Percentiles rank a stretch among this genome's conserved stretches.
phyloP scores from a whole-genome alignment of 2,797 vertebrate genomes.

The Alca torda region DNA sequence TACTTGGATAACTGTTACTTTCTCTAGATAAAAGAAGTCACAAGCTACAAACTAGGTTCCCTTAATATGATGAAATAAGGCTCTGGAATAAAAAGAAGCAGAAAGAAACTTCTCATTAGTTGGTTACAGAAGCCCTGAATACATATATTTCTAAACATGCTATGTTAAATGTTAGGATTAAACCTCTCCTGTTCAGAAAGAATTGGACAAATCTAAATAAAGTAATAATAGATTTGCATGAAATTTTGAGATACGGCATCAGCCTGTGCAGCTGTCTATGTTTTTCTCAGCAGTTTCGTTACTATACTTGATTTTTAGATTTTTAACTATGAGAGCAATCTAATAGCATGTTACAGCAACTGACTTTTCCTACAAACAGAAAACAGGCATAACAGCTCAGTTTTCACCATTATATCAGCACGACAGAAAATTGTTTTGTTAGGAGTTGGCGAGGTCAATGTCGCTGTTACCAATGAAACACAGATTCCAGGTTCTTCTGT shows the following conservation, averaged over 20 bases:
- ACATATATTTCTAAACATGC: neutral
- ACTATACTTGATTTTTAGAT: neutral
- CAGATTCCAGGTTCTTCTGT: slow-evolving; percentile 17
- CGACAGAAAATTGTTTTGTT: neutral
- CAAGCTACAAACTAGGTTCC: neutral
- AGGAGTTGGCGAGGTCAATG: neutral
- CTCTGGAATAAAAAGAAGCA: neutral
- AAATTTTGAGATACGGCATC: neutral
- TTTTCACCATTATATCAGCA: neutral
- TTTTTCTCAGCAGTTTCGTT: neutral
- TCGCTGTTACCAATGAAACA: neutral
- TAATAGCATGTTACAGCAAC: neutral
- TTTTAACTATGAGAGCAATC: neutral
- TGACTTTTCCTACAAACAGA: neutral
- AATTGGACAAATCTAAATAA: neutral
- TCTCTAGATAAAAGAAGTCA: neutral
- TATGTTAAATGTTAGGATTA: neutral
- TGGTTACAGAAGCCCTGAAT: neutral
- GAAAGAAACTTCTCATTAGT: neutral
- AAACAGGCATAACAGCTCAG: neutral
- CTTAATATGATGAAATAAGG: neutral
- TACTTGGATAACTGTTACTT: neutral
- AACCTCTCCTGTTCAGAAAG: neutral
- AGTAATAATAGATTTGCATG: neutral
- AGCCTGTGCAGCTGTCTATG: neutral